Evolutionary conservation across 1,140 invertebrate species (phyloP).

Genomic region (Hormaphis cornu): DNA sequence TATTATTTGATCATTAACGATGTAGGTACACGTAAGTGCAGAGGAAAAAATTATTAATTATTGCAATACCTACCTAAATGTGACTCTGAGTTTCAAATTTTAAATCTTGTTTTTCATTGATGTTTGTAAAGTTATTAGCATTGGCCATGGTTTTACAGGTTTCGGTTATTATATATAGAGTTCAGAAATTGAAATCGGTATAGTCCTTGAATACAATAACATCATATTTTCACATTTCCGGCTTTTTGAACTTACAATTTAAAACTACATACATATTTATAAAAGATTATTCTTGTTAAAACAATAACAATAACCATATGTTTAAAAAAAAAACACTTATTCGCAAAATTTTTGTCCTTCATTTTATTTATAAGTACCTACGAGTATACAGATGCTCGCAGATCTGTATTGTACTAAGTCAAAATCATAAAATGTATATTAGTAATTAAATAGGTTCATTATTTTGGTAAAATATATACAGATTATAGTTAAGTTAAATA

Average conservation of each 20-base stretch:
- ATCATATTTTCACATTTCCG: neutral
- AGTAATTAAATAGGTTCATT: no score
- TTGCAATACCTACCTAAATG: neutral
- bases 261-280: neutral
- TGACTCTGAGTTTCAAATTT: neutral
- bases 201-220: neutral
- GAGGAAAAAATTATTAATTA: neutral
- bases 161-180: neutral
- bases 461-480: no score
- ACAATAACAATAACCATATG: neutral
- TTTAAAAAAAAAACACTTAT: neutral
- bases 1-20: no score
- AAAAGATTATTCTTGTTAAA: neutral
- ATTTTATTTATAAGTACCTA: no score
- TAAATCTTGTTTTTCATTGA: neutral
- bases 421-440: no score
- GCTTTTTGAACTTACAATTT: neutral
- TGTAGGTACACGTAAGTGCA: no score
- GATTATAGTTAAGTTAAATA: no score
- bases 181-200: neutral
- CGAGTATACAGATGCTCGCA: no score
- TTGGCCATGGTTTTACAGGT: constrained; percentile 17
- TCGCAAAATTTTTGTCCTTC: neutral
- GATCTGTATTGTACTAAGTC: neutral
- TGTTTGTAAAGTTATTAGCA: neutral